Conservation (phyloP, 1,140 invertebrate species). For the Drosophila nasuta region DNA sequence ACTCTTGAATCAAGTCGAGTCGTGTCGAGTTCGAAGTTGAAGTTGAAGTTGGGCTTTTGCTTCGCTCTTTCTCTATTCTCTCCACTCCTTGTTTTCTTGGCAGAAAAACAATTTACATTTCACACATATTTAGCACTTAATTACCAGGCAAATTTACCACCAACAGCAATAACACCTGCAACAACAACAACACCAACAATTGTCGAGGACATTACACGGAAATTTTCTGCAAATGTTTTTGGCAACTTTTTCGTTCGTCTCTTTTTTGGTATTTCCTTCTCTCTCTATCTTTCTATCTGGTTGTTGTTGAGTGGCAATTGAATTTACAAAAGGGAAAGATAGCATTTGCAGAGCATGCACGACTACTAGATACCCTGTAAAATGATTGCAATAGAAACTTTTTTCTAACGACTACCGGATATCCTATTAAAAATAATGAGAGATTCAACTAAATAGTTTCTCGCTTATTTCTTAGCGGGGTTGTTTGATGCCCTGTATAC, state of each 20-base stretch:
- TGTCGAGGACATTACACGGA: conserved; percentile 51
- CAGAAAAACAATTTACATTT: conserved; percentile 24
- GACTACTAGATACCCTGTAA: background rate
- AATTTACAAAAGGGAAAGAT: conserved; percentile 23
- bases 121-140: conserved; percentile 32
- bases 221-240: conserved; percentile 61
- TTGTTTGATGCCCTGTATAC: too few relatives aligned
- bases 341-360: background rate
- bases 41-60: background rate
- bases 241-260: conserved; percentile 41
- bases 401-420: too few relatives aligned
- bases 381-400: too few relatives aligned
- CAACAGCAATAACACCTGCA: conserved; percentile 20
- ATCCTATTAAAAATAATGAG: too few relatives aligned
- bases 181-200: conserved; percentile 31
- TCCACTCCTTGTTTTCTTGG: conserved; percentile 7
- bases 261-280: conserved; percentile 7
- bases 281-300: background rate
- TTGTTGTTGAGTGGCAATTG: conserved; percentile 26
- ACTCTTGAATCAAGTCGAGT: conserved; percentile 1
- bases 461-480: too few relatives aligned
- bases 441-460: too few relatives aligned
- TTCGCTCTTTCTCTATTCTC: background rate
- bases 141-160: conserved; percentile 48
- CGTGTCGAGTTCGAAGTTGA: background rate